Conservation (phyloP, 2,888 invertebrate species). For the Leistus spinibarbis region DNA sequence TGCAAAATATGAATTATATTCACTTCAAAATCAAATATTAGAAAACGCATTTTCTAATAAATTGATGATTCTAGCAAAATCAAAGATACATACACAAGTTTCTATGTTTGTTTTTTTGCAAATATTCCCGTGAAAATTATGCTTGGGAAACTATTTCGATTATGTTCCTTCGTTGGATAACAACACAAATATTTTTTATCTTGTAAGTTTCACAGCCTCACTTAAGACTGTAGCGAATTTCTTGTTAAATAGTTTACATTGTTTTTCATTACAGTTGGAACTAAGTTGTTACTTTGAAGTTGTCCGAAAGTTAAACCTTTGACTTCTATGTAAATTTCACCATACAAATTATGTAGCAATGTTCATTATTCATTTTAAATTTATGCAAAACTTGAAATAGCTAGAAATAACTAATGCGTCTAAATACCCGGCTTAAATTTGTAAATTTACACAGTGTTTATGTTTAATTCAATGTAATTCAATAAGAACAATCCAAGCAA, state of each 20-base stretch:
- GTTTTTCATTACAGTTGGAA: neutral
- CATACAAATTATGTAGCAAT: neutral
- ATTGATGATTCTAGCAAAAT: no score
- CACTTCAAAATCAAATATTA: no score
- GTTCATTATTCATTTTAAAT: neutral
- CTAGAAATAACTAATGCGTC: no score
- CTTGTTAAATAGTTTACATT: neutral
- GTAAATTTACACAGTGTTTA: no score
- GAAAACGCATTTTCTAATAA: no score
- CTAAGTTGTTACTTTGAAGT: neutral
- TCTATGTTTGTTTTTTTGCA: no score
- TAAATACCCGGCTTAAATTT: neutral
- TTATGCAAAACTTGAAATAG: neutral
- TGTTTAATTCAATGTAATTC: no score
- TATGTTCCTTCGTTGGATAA: neutral
- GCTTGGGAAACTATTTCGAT: no score
- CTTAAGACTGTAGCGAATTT: neutral
- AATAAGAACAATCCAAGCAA: neutral
- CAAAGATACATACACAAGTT: no score
- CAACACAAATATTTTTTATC: neutral
- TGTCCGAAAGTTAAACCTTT: neutral
- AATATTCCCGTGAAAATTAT: no score
- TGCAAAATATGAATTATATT: no score
- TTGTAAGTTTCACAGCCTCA: neutral
- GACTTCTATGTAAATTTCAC: neutral